These are phyloP conservation scores for Brachionus sp. DNA, from an alignment of 1,140 invertebrate genomes.

Conservation along the genomic window DNA sequence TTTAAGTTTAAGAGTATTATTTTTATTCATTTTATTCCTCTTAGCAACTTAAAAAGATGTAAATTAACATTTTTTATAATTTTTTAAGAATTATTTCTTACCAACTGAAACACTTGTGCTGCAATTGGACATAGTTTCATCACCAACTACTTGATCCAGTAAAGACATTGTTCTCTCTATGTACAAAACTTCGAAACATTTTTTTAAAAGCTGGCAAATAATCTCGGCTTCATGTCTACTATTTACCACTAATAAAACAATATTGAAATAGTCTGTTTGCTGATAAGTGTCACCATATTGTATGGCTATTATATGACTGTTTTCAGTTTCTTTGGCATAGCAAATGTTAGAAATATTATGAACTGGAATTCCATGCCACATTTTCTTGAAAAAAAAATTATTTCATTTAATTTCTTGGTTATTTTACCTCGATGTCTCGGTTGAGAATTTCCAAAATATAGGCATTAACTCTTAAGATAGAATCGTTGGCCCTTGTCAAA, in stretches of 20 bases:
- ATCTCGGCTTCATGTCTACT: slow-evolving; percentile 4
- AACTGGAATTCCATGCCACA: slow-evolving; percentile 2
- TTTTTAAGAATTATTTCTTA: background rate
- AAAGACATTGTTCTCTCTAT: slow-evolving; percentile 36
- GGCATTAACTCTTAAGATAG: background rate
- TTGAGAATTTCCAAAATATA: slow-evolving; percentile 15
- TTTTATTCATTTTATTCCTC: slow-evolving; percentile 5
- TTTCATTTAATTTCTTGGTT: background rate
- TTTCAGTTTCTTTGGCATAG: slow-evolving; percentile 22
- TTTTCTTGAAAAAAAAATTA: slow-evolving; percentile 24
- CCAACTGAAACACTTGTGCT: slow-evolving; percentile 37
- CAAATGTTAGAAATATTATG: slow-evolving; percentile 37
- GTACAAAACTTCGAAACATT: slow-evolving; percentile 25
- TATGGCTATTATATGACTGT: background rate
- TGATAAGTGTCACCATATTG: slow-evolving; percentile 24
- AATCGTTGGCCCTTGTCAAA: slow-evolving; percentile 10
- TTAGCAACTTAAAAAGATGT: background rate
- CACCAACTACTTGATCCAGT: slow-evolving; percentile 15
- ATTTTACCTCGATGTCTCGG: background rate
- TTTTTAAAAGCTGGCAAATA: slow-evolving; percentile 23
- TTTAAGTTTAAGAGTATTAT: background rate
- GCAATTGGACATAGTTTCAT: slow-evolving; percentile 22
- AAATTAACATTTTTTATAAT: background rate
- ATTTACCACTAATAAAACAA: background rate
- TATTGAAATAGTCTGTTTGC: background rate